These are phyloP conservation scores for Bradypodion pumilum DNA, from an alignment of 2,797 vertebrate genomes.

Conservation along the genomic window DNA sequence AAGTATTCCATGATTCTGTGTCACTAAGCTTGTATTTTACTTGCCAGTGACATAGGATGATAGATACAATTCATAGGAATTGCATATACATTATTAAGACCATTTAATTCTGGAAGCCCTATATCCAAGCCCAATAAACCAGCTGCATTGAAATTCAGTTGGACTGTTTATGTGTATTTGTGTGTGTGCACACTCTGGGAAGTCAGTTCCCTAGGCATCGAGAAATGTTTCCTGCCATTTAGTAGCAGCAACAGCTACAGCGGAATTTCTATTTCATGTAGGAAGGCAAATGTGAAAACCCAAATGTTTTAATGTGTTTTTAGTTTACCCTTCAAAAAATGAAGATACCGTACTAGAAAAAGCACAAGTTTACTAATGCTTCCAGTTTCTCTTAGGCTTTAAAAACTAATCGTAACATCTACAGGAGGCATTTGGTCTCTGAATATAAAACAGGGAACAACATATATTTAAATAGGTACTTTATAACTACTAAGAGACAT, in stretches of 20 bases:
- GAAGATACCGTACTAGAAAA: not conserved
- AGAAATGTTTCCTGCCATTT: not conserved
- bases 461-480: not conserved
- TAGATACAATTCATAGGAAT: not conserved
- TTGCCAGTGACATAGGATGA: not conserved
- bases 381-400: not conserved
- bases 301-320: not conserved
- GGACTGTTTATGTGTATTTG: not conserved
- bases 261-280: not conserved
- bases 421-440: not conserved
- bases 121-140: not conserved
- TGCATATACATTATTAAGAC: not conserved
- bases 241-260: not conserved
- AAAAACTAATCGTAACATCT: not conserved
- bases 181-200: not conserved
- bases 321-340: not conserved
- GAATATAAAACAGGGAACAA: not conserved
- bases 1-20: no score
- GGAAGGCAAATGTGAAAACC: not conserved
- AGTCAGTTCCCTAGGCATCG: not conserved
- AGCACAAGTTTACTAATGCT: not conserved
- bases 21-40: no score
- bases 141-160: not conserved
- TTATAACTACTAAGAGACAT: constrained; percentile 12
- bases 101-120: not conserved